These are phyloP conservation scores for human DNA, from an alignment of 2,113 vertebrate genomes.

Conservation along the genomic window GRCh38 chr16:5313001-5313500, in stretches of 20 bases:
- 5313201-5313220: neutral
- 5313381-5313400: neutral
- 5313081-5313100: neutral
- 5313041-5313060: neutral
- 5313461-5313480: neutral
- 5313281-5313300: neutral
- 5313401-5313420: neutral
- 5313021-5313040: neutral
- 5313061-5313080: no score
- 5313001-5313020: neutral
- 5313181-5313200: accelerated
- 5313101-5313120: neutral
- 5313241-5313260: neutral
- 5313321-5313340: neutral
- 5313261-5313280: neutral
- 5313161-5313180: neutral
- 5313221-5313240: neutral
- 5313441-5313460: neutral
- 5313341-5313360: neutral
- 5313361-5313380: neutral
- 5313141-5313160: neutral
- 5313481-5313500: neutral
- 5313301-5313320: neutral
- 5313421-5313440: neutral
- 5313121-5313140: neutral